Percentiles rank a stretch among this genome's conserved stretches.
These are phyloP conservation scores for Tetramorium simillimum DNA, from an alignment of 1,140 invertebrate species.

Conservation along the genomic window DNA sequence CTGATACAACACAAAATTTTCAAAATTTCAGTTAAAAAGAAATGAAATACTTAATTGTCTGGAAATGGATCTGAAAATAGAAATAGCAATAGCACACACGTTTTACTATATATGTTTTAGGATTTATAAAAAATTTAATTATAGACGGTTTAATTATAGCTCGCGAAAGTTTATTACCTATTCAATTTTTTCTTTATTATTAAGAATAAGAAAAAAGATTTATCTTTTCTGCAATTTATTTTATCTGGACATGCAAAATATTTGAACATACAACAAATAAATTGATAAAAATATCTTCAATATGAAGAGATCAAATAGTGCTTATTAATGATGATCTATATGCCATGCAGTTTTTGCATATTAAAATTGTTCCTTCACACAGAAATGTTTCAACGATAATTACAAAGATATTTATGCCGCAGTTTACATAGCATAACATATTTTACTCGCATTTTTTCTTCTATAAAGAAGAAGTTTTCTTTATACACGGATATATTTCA, in stretches of 20 bases:
- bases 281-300: not conserved
- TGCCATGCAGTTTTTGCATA: not conserved
- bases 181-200: not conserved
- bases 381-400: not conserved
- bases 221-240: not conserved
- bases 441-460: not conserved
- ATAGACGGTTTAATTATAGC: too few species aligned
- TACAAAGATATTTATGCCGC: not conserved
- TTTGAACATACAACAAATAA: not conserved
- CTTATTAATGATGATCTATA: not conserved
- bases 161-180: not conserved
- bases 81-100: too few species aligned
- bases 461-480: not conserved
- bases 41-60: not conserved
- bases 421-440: not conserved
- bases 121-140: not conserved
- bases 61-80: too few species aligned
- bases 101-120: not conserved
- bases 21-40: not conserved
- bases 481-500: not conserved
- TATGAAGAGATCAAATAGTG: not conserved
- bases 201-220: not conserved
- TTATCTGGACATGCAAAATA: not conserved
- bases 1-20: too few species aligned
- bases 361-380: not conserved